Evolutionary conservation across 2,888 invertebrate species (phyloP), one percentile per base, ranked within the genome.

Genomic region (Drosophila acutilabella): DNA sequence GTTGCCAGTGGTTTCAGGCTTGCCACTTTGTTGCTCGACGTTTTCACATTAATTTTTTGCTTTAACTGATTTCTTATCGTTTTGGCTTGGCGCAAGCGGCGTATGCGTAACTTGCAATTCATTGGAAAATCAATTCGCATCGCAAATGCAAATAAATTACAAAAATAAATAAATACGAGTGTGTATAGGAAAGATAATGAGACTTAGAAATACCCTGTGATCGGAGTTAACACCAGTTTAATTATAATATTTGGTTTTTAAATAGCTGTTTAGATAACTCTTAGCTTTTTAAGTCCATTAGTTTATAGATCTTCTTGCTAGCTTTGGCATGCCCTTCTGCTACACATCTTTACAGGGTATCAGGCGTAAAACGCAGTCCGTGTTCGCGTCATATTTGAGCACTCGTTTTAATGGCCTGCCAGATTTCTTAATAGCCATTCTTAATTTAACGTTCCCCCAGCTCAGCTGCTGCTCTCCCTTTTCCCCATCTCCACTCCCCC

Each of bases 391-490:
- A 82, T 82, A 74, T 82, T 85, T 65, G 51, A 59, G 51, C 73
- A 62, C 53, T 76, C 60, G 66, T 45, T 68, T 78, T 78, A 87
- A 87, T 76, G 76, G 89, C 76, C 84, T 81, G 87, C 73, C 83
- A 87, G 67, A 75, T 87, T 88, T 81, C 70, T 78, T 78, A 83
- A 83, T 88, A 71, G 84, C 81, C 84, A 64, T 75, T 83, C 87
- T 80, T 83, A 83, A 88, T 83, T 70, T 62, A 69, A 48, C 18
- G 18, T 40, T 18, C 26, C 14, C n/a, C n/a, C 26, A 11, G n/a
- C 42, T 30, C 30, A 30, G 4, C 50, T 33, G 23, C 41, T 42
- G 30, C n/a, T 1, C 14, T 20, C 36, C 23, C 16, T n/a, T 10
- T 10, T 6, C 45, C 5, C 7, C 30, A 20, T 6, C 26, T 18